Evolutionary conservation across 2,888 invertebrate genomes (phyloP), one percentile per base, ranked within the genome.

Genomic region (Eumacrocentrus americanus): DNA sequence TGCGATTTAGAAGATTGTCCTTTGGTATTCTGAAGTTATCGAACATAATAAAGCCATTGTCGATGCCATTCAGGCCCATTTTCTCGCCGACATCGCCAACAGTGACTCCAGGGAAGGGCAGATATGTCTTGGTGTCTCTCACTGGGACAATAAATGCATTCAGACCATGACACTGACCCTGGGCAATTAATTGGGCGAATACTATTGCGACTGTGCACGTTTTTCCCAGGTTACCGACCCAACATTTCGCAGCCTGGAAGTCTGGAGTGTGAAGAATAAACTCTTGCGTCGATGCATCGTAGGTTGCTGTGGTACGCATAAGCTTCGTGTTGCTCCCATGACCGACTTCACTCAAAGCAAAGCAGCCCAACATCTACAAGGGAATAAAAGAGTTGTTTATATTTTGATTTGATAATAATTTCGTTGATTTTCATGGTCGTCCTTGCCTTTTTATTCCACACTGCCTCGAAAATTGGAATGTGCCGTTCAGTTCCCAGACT

Each of bases 61-160:
- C 96, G 61, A 95, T 88, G 2, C 94, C 95, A 77, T 95, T 91
- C 51, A 94, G 86, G 6, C 95, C 96, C 48, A 92, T 87, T 83
- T 97, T 97, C 79, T 92, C 92, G 0, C 96, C 96, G 86, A 96
- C 92, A 73, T 97, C 96, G 0, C 95, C 95, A 0, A 96, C 89
- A 11, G 89, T 85, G 7, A 97, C 87, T 0, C 95, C 95, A 0
- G 94, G 92, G 79, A 89, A 91, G 0, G 92, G 86, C 67, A 88
- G 82, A 72, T 93, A 80, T 0, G 92, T 92, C 69, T 86, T 86
- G 0, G 91, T 90, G 78, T 93, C 88, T 50, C 95, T 84, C 50
- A 97, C 85, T 1, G 94, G 95, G 47, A 95, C 92, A 40, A 95
- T 84, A 80, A 97, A 97, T 0, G 91, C 91, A 79, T 96, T 95